Evolutionary conservation across 2,113 vertebrate genomes (phyloP).

Genomic region (Pluvialis apricaria): DNA sequence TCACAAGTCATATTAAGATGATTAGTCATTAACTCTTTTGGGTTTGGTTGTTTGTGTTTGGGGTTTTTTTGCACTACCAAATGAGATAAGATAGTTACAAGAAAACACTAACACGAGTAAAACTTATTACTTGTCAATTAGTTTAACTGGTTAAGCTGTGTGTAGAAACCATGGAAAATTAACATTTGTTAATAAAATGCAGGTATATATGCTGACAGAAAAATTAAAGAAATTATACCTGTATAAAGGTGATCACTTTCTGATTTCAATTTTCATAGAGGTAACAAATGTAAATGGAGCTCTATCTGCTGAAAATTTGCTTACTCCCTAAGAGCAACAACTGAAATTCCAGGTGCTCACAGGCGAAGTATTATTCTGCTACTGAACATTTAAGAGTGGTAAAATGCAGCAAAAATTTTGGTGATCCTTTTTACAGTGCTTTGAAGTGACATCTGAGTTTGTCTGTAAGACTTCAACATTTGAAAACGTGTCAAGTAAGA

Average conservation of each 20-base stretch:
- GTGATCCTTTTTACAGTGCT: background rate
- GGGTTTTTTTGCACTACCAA: background rate
- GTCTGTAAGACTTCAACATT: background rate
- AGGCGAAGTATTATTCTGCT: background rate
- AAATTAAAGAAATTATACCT: background rate
- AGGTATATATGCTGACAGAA: background rate
- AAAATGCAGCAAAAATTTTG: background rate
- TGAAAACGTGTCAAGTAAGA: background rate
- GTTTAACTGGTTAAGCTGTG: background rate
- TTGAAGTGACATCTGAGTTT: background rate
- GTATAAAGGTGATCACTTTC: background rate
- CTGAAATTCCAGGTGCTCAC: background rate
- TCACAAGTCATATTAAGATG: background rate
- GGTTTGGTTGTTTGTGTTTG: background rate
- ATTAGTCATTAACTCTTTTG: background rate
- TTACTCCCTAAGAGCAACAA: background rate
- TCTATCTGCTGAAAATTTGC: background rate
- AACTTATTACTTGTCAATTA: background rate
- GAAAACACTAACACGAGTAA: background rate
- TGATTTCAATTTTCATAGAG: background rate
- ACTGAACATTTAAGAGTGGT: background rate
- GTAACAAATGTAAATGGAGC: background rate
- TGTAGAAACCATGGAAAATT: background rate
- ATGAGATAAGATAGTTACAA: background rate
- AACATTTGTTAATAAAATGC: background rate